Evolutionary conservation across 2,113 vertebrate genomes (phyloP).

Genomic region (Ceratotherium simum): DNA sequence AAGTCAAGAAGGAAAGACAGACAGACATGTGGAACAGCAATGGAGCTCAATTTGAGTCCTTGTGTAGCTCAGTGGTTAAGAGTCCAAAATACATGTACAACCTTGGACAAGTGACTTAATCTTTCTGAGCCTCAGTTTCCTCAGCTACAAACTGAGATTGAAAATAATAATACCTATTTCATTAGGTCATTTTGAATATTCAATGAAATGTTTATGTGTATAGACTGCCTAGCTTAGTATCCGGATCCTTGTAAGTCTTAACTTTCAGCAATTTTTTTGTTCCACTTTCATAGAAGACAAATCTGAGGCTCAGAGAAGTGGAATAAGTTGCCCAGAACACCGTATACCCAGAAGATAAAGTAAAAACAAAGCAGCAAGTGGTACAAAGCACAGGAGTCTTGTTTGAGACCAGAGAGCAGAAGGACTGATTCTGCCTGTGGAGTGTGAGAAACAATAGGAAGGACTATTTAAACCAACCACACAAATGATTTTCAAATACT

Average conservation of each 20-base stretch:
- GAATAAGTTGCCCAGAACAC: not conserved
- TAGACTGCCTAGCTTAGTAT: not conserved
- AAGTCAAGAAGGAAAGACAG: not conserved
- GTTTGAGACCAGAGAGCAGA: not conserved
- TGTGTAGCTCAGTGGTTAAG: not conserved
- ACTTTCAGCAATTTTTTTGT: not conserved
- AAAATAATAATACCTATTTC: not conserved
- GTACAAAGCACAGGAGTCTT: not conserved
- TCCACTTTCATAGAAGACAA: not conserved
- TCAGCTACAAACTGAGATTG: not conserved
- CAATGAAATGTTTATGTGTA: not conserved
- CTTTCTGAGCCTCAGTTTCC: not conserved
- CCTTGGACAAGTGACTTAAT: not conserved
- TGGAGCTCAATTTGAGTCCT: not conserved
- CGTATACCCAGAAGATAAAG: not conserved
- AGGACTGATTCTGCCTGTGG: not conserved
- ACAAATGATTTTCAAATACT: not conserved
- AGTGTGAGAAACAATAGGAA: not conserved
- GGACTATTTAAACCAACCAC: not conserved
- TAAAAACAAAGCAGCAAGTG: not conserved
- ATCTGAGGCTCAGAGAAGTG: not conserved
- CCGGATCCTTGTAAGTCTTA: not conserved
- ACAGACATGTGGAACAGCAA: not conserved
- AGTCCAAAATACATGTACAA: not conserved
- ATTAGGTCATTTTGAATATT: not conserved